Evolutionary conservation across 92 coral and sea anemone species (phyloP).

Genomic region (Paramuricea clavata): DNA sequence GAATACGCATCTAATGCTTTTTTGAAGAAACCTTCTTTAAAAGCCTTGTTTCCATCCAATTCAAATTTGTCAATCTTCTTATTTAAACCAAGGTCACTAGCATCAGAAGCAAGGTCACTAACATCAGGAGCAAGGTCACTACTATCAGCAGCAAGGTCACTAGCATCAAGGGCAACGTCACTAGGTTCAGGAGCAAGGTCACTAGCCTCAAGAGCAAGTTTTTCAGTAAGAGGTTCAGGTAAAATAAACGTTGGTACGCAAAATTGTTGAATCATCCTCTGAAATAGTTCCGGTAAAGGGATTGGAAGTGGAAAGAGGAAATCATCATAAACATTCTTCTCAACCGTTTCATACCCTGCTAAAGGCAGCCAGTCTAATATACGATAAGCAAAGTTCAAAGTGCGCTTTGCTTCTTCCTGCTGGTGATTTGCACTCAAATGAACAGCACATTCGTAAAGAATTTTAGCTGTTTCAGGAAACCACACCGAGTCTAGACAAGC

Average conservation of each 20-base stretch:
- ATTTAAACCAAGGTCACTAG: not conserved
- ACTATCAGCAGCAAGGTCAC: too few relatives aligned
- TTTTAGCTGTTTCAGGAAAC: slow-evolving; percentile 25
- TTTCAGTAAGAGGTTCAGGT: not conserved
- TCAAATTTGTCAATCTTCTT: not conserved
- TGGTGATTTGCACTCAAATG: slow-evolving; percentile 20
- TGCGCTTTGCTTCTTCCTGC: slow-evolving; percentile 44
- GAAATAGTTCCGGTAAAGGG: slow-evolving; percentile 27
- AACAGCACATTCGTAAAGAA: slow-evolving; percentile 46
- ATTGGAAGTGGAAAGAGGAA: slow-evolving; percentile 24
- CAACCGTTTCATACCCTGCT: not conserved
- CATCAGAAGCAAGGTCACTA: too few relatives aligned
- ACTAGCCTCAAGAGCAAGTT: not conserved
- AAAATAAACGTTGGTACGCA: not conserved
- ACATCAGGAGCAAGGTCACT: too few relatives aligned
- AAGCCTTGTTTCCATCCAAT: slow-evolving; percentile 27
- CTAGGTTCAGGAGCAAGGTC: too few relatives aligned
- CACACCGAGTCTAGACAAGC: not conserved
- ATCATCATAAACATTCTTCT: not conserved
- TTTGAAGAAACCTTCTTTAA: not conserved
- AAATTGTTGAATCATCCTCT: slow-evolving; percentile 7
- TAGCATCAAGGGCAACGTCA: too few relatives aligned
- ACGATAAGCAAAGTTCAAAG: not conserved
- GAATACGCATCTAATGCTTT: slow-evolving; percentile 37
- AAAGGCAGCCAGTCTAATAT: too few relatives aligned